phyloP scores from a whole-genome alignment of 2,888 invertebrate genomes.

The Mystacides longicornis region DNA sequence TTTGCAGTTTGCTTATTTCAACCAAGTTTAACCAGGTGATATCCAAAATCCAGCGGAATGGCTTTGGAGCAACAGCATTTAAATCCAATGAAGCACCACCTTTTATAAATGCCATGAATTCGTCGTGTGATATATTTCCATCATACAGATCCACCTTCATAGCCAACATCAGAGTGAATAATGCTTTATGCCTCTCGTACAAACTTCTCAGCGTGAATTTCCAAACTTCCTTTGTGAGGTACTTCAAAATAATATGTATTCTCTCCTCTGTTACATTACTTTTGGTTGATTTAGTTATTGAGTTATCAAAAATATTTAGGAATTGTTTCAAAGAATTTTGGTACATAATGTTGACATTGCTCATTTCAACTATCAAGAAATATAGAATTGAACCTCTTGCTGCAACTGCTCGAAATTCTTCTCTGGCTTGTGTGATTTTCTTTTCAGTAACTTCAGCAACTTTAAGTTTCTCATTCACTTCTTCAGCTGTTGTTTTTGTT shows the following conservation, averaged over 20 bases:
- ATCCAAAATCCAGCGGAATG: conserved; percentile 90
- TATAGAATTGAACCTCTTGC: conserved; percentile 90
- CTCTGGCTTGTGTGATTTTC: conserved; percentile 87
- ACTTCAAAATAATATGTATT: conserved; percentile 79
- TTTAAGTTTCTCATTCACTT: conserved; percentile 88
- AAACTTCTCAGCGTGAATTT: conserved; percentile 85
- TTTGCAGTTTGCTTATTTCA: conserved; percentile 78
- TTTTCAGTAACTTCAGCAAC: conserved; percentile 90
- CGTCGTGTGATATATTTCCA: conserved; percentile 74
- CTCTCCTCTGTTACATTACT: conserved; percentile 78
- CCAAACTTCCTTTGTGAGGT: conserved; percentile 89
- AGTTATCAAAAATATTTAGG: conserved; percentile 85
- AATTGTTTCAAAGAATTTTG: conserved; percentile 95
- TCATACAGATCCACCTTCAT: conserved; percentile 91
- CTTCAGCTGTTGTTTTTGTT: conserved; percentile 84
- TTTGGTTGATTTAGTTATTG: conserved; percentile 85
- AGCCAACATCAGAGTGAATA: conserved; percentile 89
- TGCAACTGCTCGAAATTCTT: conserved; percentile 93
- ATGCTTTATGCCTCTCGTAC: conserved; percentile 86
- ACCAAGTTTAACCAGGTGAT: conserved; percentile 95
- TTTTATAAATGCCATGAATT: conserved; percentile 93
- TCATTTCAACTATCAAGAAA: conserved; percentile 96
- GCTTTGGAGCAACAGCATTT: conserved; percentile 87
- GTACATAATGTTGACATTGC: conserved; percentile 93
- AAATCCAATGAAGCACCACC: conserved; percentile 92